These are phyloP conservation scores for Endotricha flammealis DNA, from an alignment of 2,888 invertebrate genomes.

Conservation along the genomic window DNA sequence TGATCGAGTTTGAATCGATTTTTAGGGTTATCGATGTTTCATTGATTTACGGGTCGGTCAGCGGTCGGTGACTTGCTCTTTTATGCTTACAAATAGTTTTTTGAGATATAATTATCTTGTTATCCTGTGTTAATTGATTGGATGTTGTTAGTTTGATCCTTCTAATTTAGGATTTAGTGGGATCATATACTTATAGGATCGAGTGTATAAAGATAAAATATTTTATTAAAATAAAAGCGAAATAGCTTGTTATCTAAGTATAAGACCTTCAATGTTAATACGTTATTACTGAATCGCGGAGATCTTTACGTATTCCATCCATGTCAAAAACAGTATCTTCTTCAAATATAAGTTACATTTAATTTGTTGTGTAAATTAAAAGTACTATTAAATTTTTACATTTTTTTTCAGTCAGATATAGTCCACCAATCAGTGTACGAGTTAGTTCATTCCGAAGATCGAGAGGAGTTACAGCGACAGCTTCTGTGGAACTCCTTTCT, in stretches of 20 bases:
- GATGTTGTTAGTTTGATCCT: slow-evolving; percentile 14
- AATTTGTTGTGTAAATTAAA: too few species aligned
- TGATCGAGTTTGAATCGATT: slow-evolving; percentile 68
- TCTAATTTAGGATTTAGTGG: too few species aligned
- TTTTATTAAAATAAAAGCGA: too few species aligned
- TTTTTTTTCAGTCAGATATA: slow-evolving; percentile 93
- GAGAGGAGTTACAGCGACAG: slow-evolving; percentile 97
- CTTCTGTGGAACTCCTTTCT: slow-evolving; percentile 96
- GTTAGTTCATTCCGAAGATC: slow-evolving; percentile 98
- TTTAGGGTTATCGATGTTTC: slow-evolving; percentile 60
- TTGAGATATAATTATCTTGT: slow-evolving; percentile 48
- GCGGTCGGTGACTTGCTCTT: slow-evolving; percentile 62
- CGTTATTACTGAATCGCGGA: too few species aligned
- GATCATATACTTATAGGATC: too few species aligned
- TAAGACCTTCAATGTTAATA: too few species aligned
- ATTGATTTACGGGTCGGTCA: slow-evolving; percentile 66
- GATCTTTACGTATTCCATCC: too few species aligned
- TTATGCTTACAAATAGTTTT: slow-evolving; percentile 34
- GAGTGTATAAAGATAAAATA: too few species aligned
- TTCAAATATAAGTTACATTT: too few species aligned
- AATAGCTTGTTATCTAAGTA: too few species aligned
- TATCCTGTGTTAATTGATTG: slow-evolving; percentile 24
- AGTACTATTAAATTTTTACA: too few species aligned
- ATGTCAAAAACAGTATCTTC: too few species aligned
- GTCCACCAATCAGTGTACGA: slow-evolving; percentile 99